Evolutionary conservation across 2,888 invertebrate species (phyloP).

Genomic region (Elysia crispata): DNA sequence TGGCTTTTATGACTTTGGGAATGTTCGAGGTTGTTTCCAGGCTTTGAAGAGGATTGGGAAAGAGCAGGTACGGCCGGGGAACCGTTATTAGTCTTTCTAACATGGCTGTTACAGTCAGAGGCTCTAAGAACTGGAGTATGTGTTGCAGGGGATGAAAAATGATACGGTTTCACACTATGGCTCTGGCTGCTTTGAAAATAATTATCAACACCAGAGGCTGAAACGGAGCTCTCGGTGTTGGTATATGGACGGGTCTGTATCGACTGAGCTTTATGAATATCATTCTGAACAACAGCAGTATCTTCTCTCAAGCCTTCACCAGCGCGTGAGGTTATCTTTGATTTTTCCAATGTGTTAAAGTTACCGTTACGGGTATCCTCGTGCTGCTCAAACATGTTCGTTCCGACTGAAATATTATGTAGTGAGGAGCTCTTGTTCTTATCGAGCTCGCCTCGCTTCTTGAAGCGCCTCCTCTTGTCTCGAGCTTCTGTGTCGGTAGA

Average conservation of each 20-base stretch:
- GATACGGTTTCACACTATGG: neutral
- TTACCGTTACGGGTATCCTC: neutral
- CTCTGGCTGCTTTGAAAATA: too few species aligned
- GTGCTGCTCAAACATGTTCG: neutral
- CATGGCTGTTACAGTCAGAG: neutral
- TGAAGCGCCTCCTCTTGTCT: conserved; percentile 59
- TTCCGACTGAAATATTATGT: conserved; percentile 56
- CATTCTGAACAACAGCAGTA: too few species aligned
- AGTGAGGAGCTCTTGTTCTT: conserved; percentile 68
- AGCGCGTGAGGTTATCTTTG: neutral
- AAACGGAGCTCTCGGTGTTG: neutral
- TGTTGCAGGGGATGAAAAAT: neutral
- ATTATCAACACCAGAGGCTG: too few species aligned
- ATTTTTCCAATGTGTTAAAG: neutral
- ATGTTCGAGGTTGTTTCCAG: neutral
- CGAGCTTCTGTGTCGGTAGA: conserved; percentile 68
- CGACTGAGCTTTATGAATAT: too few species aligned
- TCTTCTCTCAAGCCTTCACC: neutral
- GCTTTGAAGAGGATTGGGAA: conserved; percentile 18
- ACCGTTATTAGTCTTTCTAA: neutral
- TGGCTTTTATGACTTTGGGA: neutral
- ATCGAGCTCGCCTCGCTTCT: conserved; percentile 65
- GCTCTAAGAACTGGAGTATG: neutral
- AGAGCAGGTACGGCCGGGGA: neutral
- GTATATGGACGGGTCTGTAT: neutral